These are phyloP conservation scores for Laticauda laticaudata DNA, from an alignment of 2,113 vertebrate species.

Conservation along the genomic window DNA sequence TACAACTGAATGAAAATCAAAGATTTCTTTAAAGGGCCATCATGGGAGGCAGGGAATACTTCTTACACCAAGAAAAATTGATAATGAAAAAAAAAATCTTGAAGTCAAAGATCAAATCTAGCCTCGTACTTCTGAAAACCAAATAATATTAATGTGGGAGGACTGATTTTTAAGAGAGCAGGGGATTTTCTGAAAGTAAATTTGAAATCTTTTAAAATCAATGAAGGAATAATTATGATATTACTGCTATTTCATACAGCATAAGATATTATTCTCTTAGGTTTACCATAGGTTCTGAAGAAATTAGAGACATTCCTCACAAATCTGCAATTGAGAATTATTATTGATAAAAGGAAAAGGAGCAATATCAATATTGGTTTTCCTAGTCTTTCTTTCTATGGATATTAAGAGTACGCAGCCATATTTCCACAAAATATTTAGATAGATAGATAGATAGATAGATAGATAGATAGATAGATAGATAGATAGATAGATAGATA, in stretches of 20 bases:
- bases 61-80: not conserved
- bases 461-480: no score
- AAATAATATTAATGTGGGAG: not conserved
- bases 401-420: not conserved
- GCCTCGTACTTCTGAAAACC: not conserved
- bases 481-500: no score
- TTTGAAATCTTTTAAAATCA: not conserved
- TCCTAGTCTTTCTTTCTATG: not conserved
- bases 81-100: not conserved
- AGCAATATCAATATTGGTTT: not conserved
- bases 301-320: not conserved
- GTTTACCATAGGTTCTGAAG: not conserved
- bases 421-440: not conserved
- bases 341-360: not conserved
- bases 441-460: no score
- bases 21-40: not conserved
- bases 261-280: not conserved
- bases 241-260: not conserved
- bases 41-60: not conserved
- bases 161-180: not conserved
- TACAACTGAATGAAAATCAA: not conserved
- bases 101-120: not conserved
- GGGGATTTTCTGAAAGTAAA: not conserved
- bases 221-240: no score
- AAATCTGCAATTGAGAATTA: not conserved